phyloP scores from a whole-genome alignment of 1,140 invertebrate genomes.

The Drosophila subpulchrella region DNA sequence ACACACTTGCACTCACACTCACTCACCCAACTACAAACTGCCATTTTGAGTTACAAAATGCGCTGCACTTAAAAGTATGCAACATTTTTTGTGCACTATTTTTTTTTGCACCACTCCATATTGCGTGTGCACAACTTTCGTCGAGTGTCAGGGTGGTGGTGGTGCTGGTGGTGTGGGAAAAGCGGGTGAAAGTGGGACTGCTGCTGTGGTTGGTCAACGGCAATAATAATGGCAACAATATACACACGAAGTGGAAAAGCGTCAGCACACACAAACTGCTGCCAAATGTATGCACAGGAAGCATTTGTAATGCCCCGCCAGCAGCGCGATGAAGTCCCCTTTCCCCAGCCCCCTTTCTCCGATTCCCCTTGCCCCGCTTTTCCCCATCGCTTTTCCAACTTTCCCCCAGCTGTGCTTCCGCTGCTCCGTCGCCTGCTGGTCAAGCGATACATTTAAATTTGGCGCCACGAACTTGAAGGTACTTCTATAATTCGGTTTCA shows the following conservation, averaged over 20 bases:
- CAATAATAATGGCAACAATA: conserved; percentile 60
- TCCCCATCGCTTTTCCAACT: conserved; percentile 12
- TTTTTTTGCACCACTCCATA: conserved; percentile 30
- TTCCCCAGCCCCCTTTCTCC: not conserved
- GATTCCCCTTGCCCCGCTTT: conserved; percentile 6
- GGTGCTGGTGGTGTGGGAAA: conserved; percentile 1
- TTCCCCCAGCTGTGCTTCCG: conserved; percentile 27
- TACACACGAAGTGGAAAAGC: conserved; percentile 17
- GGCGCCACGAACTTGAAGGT: conserved; percentile 8
- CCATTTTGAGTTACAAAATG: conserved; percentile 74
- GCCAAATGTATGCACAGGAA: conserved; percentile 80
- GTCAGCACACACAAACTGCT: conserved; percentile 42
- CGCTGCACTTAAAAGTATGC: conserved; percentile 75
- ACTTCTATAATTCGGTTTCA: not conserved
- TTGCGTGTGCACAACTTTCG: conserved; percentile 51
- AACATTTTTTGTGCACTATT: conserved; percentile 22
- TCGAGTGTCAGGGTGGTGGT: conserved; percentile 41
- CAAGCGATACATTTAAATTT: conserved; percentile 17
- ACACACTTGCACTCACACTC: conserved; percentile 2
- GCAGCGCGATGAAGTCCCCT: conserved; percentile 36
- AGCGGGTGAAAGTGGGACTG: not conserved
- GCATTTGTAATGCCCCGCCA: conserved; percentile 70
- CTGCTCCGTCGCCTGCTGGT: conserved; percentile 31
- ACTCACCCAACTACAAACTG: conserved; percentile 47
- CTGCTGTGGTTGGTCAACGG: conserved; percentile 58